phyloP scores from a whole-genome alignment of 2,888 invertebrate species.

The Idaea aversata region DNA sequence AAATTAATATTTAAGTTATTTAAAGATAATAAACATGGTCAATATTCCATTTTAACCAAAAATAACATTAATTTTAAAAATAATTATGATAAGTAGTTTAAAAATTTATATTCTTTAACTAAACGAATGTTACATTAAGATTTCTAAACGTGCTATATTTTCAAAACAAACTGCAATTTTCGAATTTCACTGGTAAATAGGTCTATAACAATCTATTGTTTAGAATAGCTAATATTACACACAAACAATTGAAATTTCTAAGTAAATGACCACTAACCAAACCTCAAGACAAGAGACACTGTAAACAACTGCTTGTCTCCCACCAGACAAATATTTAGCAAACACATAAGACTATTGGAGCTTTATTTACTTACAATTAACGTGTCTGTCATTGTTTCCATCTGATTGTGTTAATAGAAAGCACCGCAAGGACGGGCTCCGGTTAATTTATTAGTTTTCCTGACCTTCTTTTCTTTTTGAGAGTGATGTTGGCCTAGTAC shows the following conservation, averaged over 20 bases:
- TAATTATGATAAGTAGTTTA: too few relatives aligned
- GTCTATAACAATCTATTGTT: background rate
- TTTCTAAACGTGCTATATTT: too few relatives aligned
- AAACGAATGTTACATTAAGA: too few relatives aligned
- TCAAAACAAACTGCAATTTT: too few relatives aligned
- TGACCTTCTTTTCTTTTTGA: background rate
- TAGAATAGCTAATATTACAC: background rate
- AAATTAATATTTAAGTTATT: too few relatives aligned
- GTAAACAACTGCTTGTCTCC: constrained; percentile 22
- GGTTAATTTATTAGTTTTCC: background rate
- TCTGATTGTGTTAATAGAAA: background rate
- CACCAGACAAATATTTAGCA: constrained; percentile 26
- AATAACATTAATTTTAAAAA: too few relatives aligned
- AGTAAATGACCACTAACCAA: constrained; percentile 13
- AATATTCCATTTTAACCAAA: too few relatives aligned
- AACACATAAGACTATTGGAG: constrained; percentile 4
- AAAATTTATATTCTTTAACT: too few relatives aligned
- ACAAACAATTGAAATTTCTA: background rate
- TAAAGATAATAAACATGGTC: too few relatives aligned
- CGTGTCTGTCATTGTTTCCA: background rate
- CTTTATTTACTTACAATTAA: background rate
- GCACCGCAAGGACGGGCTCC: background rate
- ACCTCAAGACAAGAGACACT: constrained; percentile 17
- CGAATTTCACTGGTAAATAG: too few relatives aligned
- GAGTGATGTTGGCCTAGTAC: background rate